Percentiles rank a stretch among this genome's conserved stretches.
Evolutionary conservation across 2,797 vertebrate species (phyloP).

Genomic region (Eulemur mongoz): DNA sequence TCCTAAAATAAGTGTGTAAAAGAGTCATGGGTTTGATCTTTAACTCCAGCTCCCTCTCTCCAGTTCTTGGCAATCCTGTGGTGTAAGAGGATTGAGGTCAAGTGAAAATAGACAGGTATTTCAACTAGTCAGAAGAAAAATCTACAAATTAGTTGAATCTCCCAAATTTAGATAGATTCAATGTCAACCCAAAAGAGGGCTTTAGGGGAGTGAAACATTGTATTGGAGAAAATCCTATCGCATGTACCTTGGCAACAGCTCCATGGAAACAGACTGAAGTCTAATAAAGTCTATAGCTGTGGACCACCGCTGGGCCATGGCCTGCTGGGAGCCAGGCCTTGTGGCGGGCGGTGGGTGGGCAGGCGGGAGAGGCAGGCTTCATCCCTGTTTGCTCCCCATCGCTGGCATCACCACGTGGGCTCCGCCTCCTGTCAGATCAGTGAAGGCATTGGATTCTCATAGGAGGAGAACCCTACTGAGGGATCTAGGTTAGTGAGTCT

Average conservation of each 20-base stretch:
- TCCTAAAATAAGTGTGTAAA: conserved; percentile 39
- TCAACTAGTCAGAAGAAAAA: conserved; percentile 34
- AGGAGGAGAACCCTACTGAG: too few relatives aligned
- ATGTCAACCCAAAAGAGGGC: conserved; percentile 19
- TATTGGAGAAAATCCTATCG: conserved; percentile 60
- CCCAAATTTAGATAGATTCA: conserved; percentile 30
- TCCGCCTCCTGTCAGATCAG: too few relatives aligned
- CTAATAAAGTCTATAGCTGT: conserved; percentile 10
- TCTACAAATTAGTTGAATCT: conserved; percentile 32
- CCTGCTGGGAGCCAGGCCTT: too few relatives aligned
- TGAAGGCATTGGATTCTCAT: too few relatives aligned
- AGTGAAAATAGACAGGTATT: conserved; percentile 23
- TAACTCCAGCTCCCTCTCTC: background rate
- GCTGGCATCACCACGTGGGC: too few relatives aligned
- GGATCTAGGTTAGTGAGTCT: too few relatives aligned
- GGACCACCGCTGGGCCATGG: too few relatives aligned
- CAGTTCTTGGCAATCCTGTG: background rate
- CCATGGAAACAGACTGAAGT: conserved; percentile 60
- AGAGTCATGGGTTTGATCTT: background rate
- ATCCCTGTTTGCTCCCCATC: too few relatives aligned
- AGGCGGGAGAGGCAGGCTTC: too few relatives aligned
- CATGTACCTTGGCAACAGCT: conserved; percentile 35
- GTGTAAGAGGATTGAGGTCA: background rate
- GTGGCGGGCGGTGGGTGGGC: accelerated
- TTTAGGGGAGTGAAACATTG: conserved; percentile 23